phyloP scores from a whole-genome alignment of 2,888 invertebrate species.

The Drosophila paramelanica region DNA sequence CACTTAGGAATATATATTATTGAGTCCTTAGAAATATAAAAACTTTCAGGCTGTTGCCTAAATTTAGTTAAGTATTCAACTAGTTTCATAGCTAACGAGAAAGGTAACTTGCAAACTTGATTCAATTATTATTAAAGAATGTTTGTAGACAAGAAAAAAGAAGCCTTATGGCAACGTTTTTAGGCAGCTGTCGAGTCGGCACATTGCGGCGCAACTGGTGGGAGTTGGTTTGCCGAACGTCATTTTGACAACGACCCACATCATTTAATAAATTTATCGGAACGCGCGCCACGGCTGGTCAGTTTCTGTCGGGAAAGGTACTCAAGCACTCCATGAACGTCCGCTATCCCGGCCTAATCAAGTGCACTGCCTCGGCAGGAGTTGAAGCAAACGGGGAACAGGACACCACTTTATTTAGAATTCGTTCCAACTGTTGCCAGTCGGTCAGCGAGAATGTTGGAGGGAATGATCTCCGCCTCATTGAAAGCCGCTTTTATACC shows the following conservation, averaged over 20 bases:
- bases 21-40: too few species aligned
- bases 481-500: conserved; percentile 16
- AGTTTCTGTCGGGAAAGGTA: conserved; percentile 14
- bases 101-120: background rate
- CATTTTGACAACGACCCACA: conserved; percentile 38
- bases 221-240: conserved; percentile 18
- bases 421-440: conserved; percentile 43
- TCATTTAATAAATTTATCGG: conserved; percentile 47
- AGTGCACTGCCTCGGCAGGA: conserved; percentile 57
- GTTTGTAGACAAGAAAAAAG: conserved; percentile 3
- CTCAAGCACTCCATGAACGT: conserved; percentile 19
- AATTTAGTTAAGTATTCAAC: too few species aligned
- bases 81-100: too few species aligned
- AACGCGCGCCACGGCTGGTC: conserved; percentile 21
- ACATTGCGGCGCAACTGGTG: conserved; percentile 52
- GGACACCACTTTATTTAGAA: conserved; percentile 36
- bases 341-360: conserved; percentile 58
- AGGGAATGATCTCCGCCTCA: conserved; percentile 10
- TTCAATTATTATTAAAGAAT: background rate
- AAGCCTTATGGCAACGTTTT: conserved; percentile 49
- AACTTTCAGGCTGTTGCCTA: too few species aligned
- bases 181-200: conserved; percentile 53
- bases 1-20: too few species aligned
- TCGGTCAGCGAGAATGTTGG: background rate
- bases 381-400: conserved; percentile 27